Conservation (phyloP, 2,888 invertebrate genomes). For the Odiellus spinosus region DNA sequence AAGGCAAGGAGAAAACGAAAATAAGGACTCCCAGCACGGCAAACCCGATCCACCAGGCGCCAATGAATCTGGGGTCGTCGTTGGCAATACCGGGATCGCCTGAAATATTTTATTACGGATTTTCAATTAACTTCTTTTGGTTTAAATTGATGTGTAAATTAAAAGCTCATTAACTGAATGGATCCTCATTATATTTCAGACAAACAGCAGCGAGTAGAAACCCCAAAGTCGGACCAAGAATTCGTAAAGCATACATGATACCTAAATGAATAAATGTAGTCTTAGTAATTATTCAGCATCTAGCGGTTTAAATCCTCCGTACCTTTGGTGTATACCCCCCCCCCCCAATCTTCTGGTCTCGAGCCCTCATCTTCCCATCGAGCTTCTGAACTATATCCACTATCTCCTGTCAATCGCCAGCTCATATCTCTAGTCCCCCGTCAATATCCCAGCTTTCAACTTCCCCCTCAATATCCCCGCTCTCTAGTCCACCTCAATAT, state of each 20-base stretch:
- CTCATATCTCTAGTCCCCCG: too few relatives aligned
- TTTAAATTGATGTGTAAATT: background rate
- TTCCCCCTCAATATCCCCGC: too few relatives aligned
- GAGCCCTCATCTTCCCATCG: too few relatives aligned
- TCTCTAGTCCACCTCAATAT: too few relatives aligned
- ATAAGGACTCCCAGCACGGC: constrained; percentile 18
- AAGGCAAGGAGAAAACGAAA: constrained; percentile 18
- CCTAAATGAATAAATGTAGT: background rate
- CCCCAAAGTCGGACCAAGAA: background rate
- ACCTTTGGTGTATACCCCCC: too few relatives aligned
- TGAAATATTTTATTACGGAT: background rate
- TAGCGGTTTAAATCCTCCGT: too few relatives aligned
- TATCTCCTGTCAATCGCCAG: too few relatives aligned
- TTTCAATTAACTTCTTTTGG: too few relatives aligned
- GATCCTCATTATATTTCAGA: background rate
- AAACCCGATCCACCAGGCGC: constrained; percentile 25
- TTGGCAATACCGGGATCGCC: background rate
- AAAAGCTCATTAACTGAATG: background rate
- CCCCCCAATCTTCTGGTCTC: too few relatives aligned
- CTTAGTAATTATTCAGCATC: too few relatives aligned
- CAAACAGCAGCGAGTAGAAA: background rate
- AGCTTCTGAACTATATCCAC: too few relatives aligned
- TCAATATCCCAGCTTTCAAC: too few relatives aligned
- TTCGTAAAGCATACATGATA: background rate
- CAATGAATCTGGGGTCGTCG: constrained; percentile 22